Evolutionary conservation across 2,113 vertebrate species (phyloP).

Genomic region (Caretta caretta): DNA sequence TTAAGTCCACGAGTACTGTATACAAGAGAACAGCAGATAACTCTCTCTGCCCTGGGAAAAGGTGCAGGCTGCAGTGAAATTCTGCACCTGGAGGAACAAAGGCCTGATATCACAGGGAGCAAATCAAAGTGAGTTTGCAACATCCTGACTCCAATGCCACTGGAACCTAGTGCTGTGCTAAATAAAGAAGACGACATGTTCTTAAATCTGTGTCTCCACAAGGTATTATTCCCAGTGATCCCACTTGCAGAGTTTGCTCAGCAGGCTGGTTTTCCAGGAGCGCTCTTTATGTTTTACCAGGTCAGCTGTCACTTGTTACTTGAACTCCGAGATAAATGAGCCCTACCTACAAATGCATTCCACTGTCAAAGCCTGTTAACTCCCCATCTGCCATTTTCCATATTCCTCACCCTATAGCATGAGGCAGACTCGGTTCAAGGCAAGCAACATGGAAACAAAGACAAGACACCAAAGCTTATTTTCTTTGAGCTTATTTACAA

Average conservation of each 20-base stretch:
- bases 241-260: rapidly evolving
- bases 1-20: rapidly evolving
- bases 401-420: background rate
- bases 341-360: background rate
- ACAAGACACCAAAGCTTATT: conserved; percentile 40
- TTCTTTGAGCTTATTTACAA: conserved; percentile 83
- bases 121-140: rapidly evolving
- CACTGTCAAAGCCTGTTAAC: background rate
- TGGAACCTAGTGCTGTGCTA: background rate
- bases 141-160: background rate
- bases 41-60: rapidly evolving
- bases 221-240: rapidly evolving
- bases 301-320: background rate
- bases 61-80: rapidly evolving
- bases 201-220: background rate
- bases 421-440: conserved; percentile 32
- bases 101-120: rapidly evolving
- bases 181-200: background rate
- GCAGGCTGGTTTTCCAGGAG: background rate
- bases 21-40: rapidly evolving
- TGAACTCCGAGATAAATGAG: background rate
- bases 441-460: conserved; percentile 29
- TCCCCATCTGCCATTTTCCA: background rate
- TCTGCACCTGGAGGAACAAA: rapidly evolving
- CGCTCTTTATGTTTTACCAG: background rate